Percentiles rank a stretch among this genome's conserved stretches.
phyloP scores from a whole-genome alignment of 2,797 vertebrate genomes.

The Rhinichthys osculus region DNA sequence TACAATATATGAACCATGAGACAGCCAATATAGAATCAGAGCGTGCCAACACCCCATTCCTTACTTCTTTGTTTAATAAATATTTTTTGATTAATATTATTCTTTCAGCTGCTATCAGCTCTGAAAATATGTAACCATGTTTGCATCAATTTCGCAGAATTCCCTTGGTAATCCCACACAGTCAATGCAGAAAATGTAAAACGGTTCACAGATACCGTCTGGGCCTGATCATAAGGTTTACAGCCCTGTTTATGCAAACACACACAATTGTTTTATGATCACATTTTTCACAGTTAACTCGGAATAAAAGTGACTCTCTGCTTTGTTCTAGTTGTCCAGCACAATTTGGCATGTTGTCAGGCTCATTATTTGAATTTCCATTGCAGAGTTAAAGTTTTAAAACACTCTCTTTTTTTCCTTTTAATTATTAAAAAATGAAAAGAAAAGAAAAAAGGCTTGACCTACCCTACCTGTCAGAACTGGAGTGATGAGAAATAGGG shows the following conservation, averaged over 20 bases:
- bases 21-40: background rate
- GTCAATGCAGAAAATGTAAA: background rate
- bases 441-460: constrained; percentile 44
- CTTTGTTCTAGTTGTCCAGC: constrained; percentile 8
- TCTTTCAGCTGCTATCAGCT: background rate
- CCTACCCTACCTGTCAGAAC: constrained; percentile 63
- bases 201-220: background rate
- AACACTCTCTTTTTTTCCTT: constrained; percentile 9
- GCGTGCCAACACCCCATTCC: background rate
- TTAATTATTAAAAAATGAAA: constrained; percentile 52
- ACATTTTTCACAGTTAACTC: background rate
- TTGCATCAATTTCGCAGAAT: background rate
- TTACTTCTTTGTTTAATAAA: background rate
- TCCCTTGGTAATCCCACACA: background rate
- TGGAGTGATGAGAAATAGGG: constrained; percentile 63
- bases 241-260: constrained; percentile 13
- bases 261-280: constrained; percentile 12
- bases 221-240: constrained; percentile 4
- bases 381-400: constrained; percentile 11
- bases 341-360: background rate
- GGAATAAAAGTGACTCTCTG: background rate
- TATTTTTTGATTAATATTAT: background rate
- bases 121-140: background rate
- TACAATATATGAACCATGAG: background rate
- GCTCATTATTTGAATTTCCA: background rate